These are phyloP conservation scores for Anodontia alba DNA, from an alignment of 2,888 invertebrate genomes.

Conservation along the genomic window DNA sequence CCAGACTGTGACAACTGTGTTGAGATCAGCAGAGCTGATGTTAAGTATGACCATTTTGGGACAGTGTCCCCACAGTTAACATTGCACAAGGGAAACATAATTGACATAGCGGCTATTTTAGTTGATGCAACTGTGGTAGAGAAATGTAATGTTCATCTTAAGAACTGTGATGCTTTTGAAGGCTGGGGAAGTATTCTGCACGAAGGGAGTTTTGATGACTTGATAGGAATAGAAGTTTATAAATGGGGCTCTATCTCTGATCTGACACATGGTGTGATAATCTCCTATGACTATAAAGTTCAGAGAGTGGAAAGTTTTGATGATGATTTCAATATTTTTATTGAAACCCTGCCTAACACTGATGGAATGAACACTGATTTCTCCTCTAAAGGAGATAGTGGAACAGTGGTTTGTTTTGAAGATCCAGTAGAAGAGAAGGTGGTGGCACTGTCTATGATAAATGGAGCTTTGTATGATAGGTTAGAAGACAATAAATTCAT, in stretches of 20 bases:
- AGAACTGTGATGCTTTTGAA: not conserved
- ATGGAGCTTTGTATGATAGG: not conserved
- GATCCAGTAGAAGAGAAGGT: not conserved
- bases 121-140: not conserved
- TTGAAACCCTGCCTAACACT: not conserved
- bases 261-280: not conserved
- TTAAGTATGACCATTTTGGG: not conserved
- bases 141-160: not conserved
- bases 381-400: not conserved
- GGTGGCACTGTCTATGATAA: not conserved
- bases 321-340: not conserved
- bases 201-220: not conserved
- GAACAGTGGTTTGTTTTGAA: slow-evolving; percentile 5
- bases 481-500: not conserved
- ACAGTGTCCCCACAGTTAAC: not conserved
- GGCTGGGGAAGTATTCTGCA: not conserved
- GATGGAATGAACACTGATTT: not conserved
- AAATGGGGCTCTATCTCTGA: not conserved
- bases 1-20: not conserved
- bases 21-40: not conserved
- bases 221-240: not conserved
- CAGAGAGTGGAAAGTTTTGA: not conserved
- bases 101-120: not conserved
- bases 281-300: not conserved
- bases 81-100: not conserved